Evolutionary conservation across 2,888 invertebrate species (phyloP), one percentile per base, ranked within the genome.

Genomic region (Agriopis leucophaearia): DNA sequence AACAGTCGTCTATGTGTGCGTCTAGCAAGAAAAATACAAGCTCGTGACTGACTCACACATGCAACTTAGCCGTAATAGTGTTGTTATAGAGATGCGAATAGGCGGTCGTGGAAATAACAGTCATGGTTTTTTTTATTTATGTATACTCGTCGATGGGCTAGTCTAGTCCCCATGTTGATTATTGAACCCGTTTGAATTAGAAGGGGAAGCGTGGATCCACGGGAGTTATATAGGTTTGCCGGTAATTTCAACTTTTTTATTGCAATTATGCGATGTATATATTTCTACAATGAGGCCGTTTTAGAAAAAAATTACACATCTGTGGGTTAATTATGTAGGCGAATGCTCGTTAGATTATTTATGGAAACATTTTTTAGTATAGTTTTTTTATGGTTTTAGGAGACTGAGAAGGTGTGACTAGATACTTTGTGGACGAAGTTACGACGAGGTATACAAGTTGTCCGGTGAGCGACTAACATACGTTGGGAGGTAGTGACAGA

Each of bases 41-140:
- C 74, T 81, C 83, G 82, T 86, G 86, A 86, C 81, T 82, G 66
- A 77, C 83, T 57, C 84, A 81, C 82, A 85, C 82, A 75, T 27
- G 35, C 69, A 70, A n/a, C 36, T 45, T 42, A 52, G 45, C 54
- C 44, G 62, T 74, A 74, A 74, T 77, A 72, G 76, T 74, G 76
- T 74, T 72, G 74, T 76, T 78, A 77, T 74, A 81, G 77, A 78
- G 76, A 82, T 78, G 81, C 77, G 81, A 78, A 81, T 79, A 76
- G 71, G 75, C 73, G 74, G 69, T 74, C 75, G 70, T 77, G 70
- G 74, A 80, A 75, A 78, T 77, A 80, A 78, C 77, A 74, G 80
- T 76, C 77, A 74, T 63, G 44, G 45, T 13, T 74, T 69, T 72
- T n/a, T 71, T 75, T 79, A 79, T 80, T 80, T 78, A 79, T 80